Percentiles rank a stretch among this genome's conserved stretches.
Evolutionary conservation across 2,113 vertebrate genomes (phyloP).

Genomic region (Trogon melanurus): DNA sequence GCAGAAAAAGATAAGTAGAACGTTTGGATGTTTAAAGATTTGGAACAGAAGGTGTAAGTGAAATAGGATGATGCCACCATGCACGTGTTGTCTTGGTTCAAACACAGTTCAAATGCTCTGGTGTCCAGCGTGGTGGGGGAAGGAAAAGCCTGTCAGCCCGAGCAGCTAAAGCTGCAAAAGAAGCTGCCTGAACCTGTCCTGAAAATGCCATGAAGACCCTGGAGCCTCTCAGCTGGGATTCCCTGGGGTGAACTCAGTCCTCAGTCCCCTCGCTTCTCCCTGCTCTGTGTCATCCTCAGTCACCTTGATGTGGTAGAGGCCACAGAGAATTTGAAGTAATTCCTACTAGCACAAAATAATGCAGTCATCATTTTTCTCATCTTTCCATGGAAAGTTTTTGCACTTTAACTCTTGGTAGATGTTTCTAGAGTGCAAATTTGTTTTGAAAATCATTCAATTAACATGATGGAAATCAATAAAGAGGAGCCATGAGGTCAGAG

Average conservation of each 20-base stretch:
- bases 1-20: background rate
- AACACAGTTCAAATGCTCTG: no score
- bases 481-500: background rate
- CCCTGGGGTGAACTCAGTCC: background rate
- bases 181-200: rapidly evolving
- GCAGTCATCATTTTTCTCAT: background rate
- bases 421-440: background rate
- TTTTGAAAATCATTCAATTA: background rate
- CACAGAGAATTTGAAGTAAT: background rate
- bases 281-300: background rate
- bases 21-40: background rate
- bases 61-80: background rate
- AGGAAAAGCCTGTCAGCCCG: background rate
- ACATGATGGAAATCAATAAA: background rate
- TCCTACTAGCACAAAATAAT: background rate
- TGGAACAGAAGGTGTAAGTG: background rate
- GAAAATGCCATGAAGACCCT: background rate
- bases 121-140: rapidly evolving
- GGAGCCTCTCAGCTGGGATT: background rate
- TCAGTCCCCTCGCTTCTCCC: background rate
- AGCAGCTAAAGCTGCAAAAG: background rate
- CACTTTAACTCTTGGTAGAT: rapidly evolving
- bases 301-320: background rate
- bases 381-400: background rate
- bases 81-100: background rate